Percentiles rank a stretch among this genome's conserved stretches.
These are phyloP conservation scores for Sebastes hopkinsi DNA, from an alignment of 2,797 vertebrate genomes.

Conservation along the genomic window DNA sequence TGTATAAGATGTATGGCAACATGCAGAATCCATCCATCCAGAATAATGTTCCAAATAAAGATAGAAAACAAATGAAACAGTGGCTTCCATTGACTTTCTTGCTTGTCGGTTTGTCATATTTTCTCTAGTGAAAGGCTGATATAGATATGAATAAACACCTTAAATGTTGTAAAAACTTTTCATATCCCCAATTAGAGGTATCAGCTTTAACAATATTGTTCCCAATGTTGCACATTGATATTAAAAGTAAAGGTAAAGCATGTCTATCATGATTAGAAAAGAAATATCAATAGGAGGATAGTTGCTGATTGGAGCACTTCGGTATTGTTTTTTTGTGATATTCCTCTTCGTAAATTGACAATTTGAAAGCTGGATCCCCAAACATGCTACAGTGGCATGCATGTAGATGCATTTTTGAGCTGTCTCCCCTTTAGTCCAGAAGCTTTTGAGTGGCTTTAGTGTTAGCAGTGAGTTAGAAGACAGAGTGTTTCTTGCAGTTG, in stretches of 20 bases:
- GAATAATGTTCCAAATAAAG: constrained; percentile 44
- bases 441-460: constrained; percentile 80
- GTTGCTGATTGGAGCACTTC: constrained; percentile 67
- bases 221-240: constrained; percentile 85
- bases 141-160: constrained; percentile 11
- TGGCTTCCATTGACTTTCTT: constrained; percentile 83
- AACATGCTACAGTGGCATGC: constrained; percentile 88
- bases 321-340: constrained; percentile 61
- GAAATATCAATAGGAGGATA: constrained; percentile 76
- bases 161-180: constrained; percentile 1
- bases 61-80: constrained; percentile 50
- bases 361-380: constrained; percentile 79
- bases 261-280: constrained; percentile 80
- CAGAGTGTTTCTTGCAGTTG: constrained; percentile 78
- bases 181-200: not conserved
- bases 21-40: constrained; percentile 57
- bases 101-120: constrained; percentile 49
- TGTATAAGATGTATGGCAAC: constrained; percentile 74
- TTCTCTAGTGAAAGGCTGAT: constrained; percentile 2
- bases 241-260: constrained; percentile 82
- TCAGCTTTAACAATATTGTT: constrained; percentile 53
- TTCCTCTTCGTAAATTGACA: constrained; percentile 74
- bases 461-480: constrained; percentile 84
- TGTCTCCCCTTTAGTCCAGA: constrained; percentile 79
- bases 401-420: constrained; percentile 76